A percentile compares a stretch with the other conserved stretches of the same genome.
These are phyloP conservation scores for Drosophila ustulata DNA, from an alignment of 2,888 invertebrate species.

Conservation along the genomic window DNA sequence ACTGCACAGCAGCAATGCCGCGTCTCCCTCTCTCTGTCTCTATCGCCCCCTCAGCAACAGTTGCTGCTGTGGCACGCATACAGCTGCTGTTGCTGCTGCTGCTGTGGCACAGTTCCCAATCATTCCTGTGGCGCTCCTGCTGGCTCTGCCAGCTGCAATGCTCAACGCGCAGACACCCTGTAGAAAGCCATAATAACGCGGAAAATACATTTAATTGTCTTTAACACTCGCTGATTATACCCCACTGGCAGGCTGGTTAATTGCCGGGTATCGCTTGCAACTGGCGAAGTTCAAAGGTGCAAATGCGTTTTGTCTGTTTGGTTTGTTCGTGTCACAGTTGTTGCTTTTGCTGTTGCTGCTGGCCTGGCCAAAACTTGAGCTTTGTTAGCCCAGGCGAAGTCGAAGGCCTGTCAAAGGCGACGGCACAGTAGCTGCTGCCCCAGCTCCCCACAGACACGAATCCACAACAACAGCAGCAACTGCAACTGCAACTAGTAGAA, in stretches of 20 bases:
- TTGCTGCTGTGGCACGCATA: conserved; percentile 52
- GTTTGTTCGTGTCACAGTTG: conserved; percentile 4
- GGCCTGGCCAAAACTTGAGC: conserved; percentile 22
- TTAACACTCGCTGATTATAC: background rate
- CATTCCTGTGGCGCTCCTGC: conserved; percentile 36
- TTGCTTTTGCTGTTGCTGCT: conserved; percentile 11
- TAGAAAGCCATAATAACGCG: too few species aligned
- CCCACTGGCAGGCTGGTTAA: background rate
- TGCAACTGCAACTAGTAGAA: conserved; percentile 21
- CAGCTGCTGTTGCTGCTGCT: conserved; percentile 42
- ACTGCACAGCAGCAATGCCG: background rate
- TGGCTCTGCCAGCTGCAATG: conserved; percentile 14
- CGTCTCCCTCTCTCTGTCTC: background rate
- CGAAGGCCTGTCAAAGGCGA: conserved; percentile 46
- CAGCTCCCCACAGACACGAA: conserved; percentile 48
- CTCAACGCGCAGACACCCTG: background rate
- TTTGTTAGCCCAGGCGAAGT: conserved; percentile 23
- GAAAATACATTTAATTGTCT: too few species aligned
- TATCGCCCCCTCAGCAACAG: background rate
- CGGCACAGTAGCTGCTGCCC: conserved; percentile 40
- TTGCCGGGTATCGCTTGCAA: conserved; percentile 27
- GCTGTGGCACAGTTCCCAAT: conserved; percentile 64
- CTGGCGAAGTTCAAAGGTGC: conserved; percentile 74
- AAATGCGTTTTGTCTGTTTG: conserved; percentile 71
- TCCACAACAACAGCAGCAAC: background rate